Conservation (phyloP, 2,888 invertebrate genomes). For the Tachina lurida region DNA sequence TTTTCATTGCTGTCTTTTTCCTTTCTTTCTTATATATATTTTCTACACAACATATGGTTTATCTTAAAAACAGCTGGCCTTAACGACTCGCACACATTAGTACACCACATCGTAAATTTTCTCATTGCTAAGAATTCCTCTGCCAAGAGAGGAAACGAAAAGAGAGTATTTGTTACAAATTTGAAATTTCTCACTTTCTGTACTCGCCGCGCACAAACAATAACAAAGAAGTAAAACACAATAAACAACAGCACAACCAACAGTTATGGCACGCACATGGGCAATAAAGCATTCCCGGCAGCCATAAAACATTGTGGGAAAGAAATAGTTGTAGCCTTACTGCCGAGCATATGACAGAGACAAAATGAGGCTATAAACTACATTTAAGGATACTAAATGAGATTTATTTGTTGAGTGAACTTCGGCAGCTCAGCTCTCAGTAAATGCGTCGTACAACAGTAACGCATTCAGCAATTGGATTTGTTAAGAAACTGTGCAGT, state of each 20-base stretch:
- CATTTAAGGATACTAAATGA: constrained; percentile 66
- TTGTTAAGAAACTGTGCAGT: constrained; percentile 58
- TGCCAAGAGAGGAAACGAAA: constrained; percentile 7
- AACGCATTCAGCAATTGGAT: constrained; percentile 51
- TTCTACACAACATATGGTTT: constrained; percentile 62
- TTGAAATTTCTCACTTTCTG: constrained; percentile 33
- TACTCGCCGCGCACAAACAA: constrained; percentile 28
- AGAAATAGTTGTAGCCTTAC: constrained; percentile 69
- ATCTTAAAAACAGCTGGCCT: constrained; percentile 61
- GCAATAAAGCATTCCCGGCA: constrained; percentile 83
- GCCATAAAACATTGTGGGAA: constrained; percentile 82
- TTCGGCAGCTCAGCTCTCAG: constrained; percentile 55
- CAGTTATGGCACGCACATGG: constrained; percentile 72
- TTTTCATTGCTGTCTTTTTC: constrained; percentile 14
- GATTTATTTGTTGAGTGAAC: constrained; percentile 70
- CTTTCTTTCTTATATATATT: constrained; percentile 18
- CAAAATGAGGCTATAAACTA: constrained; percentile 72
- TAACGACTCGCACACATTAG: neutral
- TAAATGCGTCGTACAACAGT: neutral
- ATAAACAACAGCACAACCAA: constrained; percentile 50
- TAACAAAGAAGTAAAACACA: constrained; percentile 26
- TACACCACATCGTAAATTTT: constrained; percentile 32
- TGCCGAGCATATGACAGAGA: constrained; percentile 63
- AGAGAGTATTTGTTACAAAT: constrained; percentile 35
- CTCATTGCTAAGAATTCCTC: neutral